Conservation (phyloP, 2,797 vertebrate genomes). For the Rhynchonycteris naso region DNA sequence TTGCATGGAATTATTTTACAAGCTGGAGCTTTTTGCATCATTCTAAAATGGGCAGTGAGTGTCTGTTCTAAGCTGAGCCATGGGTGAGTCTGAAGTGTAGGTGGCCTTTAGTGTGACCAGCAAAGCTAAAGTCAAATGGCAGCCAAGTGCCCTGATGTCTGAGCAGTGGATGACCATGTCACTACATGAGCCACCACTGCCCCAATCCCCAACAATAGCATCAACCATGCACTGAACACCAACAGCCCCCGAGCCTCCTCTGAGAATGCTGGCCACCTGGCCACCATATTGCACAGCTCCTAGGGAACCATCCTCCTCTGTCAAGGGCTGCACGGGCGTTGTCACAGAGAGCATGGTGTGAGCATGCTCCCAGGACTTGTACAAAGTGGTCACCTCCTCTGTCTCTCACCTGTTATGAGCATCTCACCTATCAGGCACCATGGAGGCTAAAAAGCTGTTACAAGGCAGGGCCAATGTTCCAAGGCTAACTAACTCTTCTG, state of each 20-base stretch:
- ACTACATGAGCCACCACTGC: not conserved
- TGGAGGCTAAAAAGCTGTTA: not conserved
- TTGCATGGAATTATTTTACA: not conserved
- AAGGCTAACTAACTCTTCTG: not conserved
- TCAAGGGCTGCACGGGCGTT: rapidly evolving
- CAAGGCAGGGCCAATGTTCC: not conserved
- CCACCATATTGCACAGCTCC: not conserved
- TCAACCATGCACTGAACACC: rapidly evolving
- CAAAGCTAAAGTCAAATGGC: not conserved
- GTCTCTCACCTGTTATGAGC: not conserved
- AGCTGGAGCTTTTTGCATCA: not conserved
- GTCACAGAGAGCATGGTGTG: not conserved
- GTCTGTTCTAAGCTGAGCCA: not conserved
- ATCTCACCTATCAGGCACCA: not conserved
- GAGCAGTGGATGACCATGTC: not conserved
- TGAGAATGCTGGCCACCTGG: not conserved
- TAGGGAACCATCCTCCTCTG: not conserved
- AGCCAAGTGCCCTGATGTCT: not conserved
- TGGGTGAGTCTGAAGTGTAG: not conserved
- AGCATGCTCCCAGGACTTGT: not conserved
- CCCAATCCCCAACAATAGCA: not conserved
- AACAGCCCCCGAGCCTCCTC: not conserved
- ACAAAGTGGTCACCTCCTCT: not conserved
- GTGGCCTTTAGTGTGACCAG: not conserved
- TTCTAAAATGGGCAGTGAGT: not conserved